Base-by-base conservation (phyloP, 2,797 vertebrate genomes). In the Microctenopoma lineatum region DNA sequence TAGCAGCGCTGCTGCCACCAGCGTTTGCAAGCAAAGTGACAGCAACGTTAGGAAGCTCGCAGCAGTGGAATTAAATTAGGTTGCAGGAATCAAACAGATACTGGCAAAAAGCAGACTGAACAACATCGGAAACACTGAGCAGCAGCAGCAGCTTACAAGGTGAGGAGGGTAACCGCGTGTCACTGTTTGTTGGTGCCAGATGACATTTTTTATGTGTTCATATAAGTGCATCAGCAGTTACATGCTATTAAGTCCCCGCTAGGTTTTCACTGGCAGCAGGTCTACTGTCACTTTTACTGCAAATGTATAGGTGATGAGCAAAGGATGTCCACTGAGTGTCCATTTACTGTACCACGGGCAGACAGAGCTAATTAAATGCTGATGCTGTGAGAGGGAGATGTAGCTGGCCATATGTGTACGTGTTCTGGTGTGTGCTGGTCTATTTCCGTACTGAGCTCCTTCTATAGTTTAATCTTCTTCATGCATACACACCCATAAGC, bases 11-110 rank as follows among this genome's bases (percentile, higher is more conserved):
- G 53, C 44, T 58, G 66, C 69, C 59, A 45, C 69, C 21, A 14
- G 48, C 60, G 75, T 70, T 78, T 32, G 59, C 60, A 66, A 18
- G 52, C 59, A 59, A 70, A 78, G 80, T 68, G 66, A 84, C 64
- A 39, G 70, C 67, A 41, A 73, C 18, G 68, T 73, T 44, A 50
- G 74, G 66, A 58, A 16, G 55, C 79, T 86, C 67, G 83, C 60
- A 61, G 76, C 44, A 2, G 18, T 59, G 70, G 52, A 77, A 87
- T 84, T 67, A 72, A 89, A 90, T 85, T 68, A 74, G 68, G 70
- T 36, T 48, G 67, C 67, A 69, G 41, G 52, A 82, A 77, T 83
- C 58, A 73, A 77, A 85, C 59, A 48, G 47, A 67, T 39, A 52
- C 72, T 32, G 36, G 45, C 34, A 70, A 60, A 25, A 36, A 48